Evolutionary conservation across 2,797 vertebrate genomes (phyloP), one percentile per base, ranked within the genome.

Genomic region (Carapus acus): DNA sequence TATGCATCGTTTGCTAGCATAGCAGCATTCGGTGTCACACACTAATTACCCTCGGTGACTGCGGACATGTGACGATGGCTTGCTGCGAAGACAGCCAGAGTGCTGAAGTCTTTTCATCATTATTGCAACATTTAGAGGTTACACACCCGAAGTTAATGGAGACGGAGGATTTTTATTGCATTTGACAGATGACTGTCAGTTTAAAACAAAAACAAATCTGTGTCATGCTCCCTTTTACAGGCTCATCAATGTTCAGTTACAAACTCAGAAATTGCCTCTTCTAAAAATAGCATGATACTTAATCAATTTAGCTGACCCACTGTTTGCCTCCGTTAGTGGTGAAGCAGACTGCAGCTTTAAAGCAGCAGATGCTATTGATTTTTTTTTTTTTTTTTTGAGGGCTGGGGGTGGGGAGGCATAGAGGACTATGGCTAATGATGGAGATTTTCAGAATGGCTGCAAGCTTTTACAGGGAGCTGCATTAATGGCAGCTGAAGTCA

Each of bases 231-330:
- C 7, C n/a, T 63, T 77, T 69, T 65, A 66, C n/a, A 0, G 54
- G 43, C 49, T 65, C 52, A 56, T 65, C 69, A 65, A 50, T 58
- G 31, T 43, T 61, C 19, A 34, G n/a, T 29, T 13, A 63, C 66
- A 62, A 79, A 73, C 58, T 67, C 54, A 31, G 62, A 80, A 79
- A 80, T 79, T 69, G 80, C 80, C 70, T 71, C 78, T 71, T 71
- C 61, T 65, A 76, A 85, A 85, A 84, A 83, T 71, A 73, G 67
- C 67, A 61, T 21, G 73, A 87, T 81, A 67, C 74, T 82, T 84
- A 84, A 88, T 87, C 85, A 86, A 85, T 87, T 65, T 71, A 75
- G 57, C 76, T 81, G 71, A 74, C 75, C 78, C 71, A 47, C 70
- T 64, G 71, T 67, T 83, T 70, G 76, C 73, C 71, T 77, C 71